Conservation (phyloP, 2,113 vertebrate species). For the Xenopus tropicalis region DNA sequence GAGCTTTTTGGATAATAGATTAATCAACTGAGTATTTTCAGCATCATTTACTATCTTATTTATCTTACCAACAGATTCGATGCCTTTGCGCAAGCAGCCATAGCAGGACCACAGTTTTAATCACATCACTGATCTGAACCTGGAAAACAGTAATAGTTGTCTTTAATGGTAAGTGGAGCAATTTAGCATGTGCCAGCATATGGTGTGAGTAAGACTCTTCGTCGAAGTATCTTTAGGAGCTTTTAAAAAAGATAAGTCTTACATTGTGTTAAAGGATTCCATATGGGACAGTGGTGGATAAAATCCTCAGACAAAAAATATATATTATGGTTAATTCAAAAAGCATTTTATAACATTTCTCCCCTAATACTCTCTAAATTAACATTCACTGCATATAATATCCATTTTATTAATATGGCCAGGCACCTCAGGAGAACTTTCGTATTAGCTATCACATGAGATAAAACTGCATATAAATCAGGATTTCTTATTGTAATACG, state of each 20-base stretch:
- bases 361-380: constrained; percentile 19
- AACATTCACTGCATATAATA: constrained; percentile 35
- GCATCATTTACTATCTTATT: not conserved
- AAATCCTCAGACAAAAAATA: too few species aligned
- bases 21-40: too few species aligned
- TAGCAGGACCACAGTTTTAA: constrained; percentile 7
- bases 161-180: constrained; percentile 37
- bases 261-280: too few species aligned
- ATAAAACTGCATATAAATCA: constrained; percentile 6
- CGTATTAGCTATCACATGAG: not conserved
- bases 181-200: not conserved
- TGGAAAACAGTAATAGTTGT: constrained; percentile 2
- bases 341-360: constrained; percentile 26
- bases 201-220: too few species aligned
- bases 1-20: too few species aligned
- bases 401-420: constrained; percentile 19
- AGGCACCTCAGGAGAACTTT: not conserved
- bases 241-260: too few species aligned
- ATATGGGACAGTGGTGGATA: too few species aligned
- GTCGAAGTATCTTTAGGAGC: too few species aligned
- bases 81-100: constrained; percentile 15
- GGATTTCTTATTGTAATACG: not conserved
- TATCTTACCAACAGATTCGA: constrained; percentile 9
- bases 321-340: constrained; percentile 20
- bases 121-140: constrained; percentile 31